Evolutionary conservation across 2,113 vertebrate species (phyloP).

Genomic region (Zapus hudsonius): DNA sequence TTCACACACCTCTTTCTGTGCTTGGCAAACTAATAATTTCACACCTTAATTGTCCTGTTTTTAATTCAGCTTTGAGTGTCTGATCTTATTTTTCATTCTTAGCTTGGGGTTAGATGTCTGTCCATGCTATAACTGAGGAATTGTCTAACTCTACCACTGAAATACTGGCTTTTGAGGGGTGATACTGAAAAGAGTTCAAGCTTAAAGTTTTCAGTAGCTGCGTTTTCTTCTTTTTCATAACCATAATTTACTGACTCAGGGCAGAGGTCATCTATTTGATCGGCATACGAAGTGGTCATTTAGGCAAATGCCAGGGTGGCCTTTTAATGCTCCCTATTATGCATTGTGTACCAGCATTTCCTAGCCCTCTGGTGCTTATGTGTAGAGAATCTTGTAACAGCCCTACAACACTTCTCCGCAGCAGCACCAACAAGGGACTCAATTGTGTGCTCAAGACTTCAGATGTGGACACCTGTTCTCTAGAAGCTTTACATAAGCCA

Average conservation of each 20-base stretch:
- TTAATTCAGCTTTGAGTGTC: background rate
- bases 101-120: background rate
- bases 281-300: constrained; percentile 55
- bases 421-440: constrained; percentile 45
- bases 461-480: constrained; percentile 54
- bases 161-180: background rate
- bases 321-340: constrained; percentile 45
- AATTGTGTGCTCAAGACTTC: constrained; percentile 27
- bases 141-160: background rate
- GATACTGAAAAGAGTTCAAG: constrained; percentile 44
- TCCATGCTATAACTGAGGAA: background rate
- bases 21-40: background rate
- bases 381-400: constrained; percentile 12
- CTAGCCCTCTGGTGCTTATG: constrained; percentile 17
- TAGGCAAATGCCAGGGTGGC: constrained; percentile 16
- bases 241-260: constrained; percentile 65
- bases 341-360: constrained; percentile 44
- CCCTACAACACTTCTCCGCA: constrained; percentile 8
- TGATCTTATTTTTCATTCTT: constrained; percentile 23
- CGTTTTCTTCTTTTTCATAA: constrained; percentile 65
- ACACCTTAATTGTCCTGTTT: background rate
- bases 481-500: constrained; percentile 9
- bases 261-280: constrained; percentile 63
- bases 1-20: background rate
- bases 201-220: constrained; percentile 50